Evolutionary conservation across 2,797 vertebrate genomes (phyloP), one percentile per base, ranked within the genome.

Genomic region (Cryptoblepharus egeriae): DNA sequence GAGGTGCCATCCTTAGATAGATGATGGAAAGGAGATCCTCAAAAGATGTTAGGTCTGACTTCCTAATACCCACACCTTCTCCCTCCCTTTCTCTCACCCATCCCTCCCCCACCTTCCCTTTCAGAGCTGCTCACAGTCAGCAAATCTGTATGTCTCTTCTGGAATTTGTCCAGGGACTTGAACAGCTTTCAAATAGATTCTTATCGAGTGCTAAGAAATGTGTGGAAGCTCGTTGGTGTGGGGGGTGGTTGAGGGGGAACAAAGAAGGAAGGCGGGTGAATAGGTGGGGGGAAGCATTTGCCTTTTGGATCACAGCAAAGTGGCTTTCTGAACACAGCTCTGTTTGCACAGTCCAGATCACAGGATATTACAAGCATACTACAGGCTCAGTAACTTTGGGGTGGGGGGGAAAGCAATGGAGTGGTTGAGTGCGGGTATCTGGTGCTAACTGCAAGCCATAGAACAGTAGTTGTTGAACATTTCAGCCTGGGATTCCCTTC

Each of bases 131-230:
- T 1, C 83, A 57, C 75, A 88, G 89, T 90, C 83, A 13, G 30
- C 64, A 16, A 20, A 22, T 83, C 80, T 57, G 52, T 89, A 77
- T 58, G 88, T 91, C 91, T 89, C 68, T 35, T 61, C 78, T 86
- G 85, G 90, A 87, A n/a, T 30, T 87, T 8, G 2, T 82, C 91
- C 90, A 88, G 81, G 10, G 86, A 77, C 88, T 80, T 82, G 58
- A 82, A 68, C n/a, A 69, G 85, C 83, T 87, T 81, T 86, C 39
- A 64, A 67, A 90, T 58, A 89, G 81, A 88, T 88, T 91, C 89
- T 68, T 76, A 91, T 88, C 65, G 83, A 78, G 80, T 2, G 5
- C 76, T 84, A 11, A 2, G 42, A 6, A 32, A 58, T 2, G 1
- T 52, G 28, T 49, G 73, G 55, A 24, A 26, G 78, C 83, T 80